phyloP scores from a whole-genome alignment of 2,888 invertebrate genomes.

The Ophion ventricosus region DNA sequence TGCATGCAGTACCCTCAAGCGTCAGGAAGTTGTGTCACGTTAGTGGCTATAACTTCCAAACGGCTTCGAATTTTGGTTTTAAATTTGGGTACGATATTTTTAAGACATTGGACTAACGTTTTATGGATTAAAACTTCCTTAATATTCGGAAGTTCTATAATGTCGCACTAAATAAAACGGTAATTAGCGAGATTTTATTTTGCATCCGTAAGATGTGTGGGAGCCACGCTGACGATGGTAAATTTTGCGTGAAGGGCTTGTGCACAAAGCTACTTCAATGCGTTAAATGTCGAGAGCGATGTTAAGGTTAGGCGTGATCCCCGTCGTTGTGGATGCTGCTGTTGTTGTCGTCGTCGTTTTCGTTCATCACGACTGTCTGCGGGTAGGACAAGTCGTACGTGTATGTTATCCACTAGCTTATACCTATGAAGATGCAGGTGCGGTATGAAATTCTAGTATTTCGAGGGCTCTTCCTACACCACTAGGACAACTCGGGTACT shows the following conservation, averaged over 20 bases:
- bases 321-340: too few species aligned
- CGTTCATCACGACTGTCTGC: conserved; percentile 32
- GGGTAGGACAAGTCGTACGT: conserved; percentile 33
- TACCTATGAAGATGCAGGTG: conserved; percentile 46
- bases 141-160: not conserved
- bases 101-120: too few species aligned
- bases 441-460: conserved; percentile 52
- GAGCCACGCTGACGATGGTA: not conserved
- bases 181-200: not conserved
- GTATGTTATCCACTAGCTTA: not conserved
- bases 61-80: too few species aligned
- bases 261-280: not conserved
- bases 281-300: not conserved
- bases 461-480: conserved; percentile 21
- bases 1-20: too few species aligned
- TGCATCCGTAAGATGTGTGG: not conserved
- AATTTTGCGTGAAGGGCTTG: not conserved
- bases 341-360: not conserved
- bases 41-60: too few species aligned
- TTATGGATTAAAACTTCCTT: too few species aligned
- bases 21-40: too few species aligned
- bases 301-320: too few species aligned
- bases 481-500: conserved; percentile 8
- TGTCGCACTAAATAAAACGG: not conserved
- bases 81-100: too few species aligned